Evolutionary conservation across 2,113 vertebrate genomes (phyloP).

Genomic region (Mirza zaza): DNA sequence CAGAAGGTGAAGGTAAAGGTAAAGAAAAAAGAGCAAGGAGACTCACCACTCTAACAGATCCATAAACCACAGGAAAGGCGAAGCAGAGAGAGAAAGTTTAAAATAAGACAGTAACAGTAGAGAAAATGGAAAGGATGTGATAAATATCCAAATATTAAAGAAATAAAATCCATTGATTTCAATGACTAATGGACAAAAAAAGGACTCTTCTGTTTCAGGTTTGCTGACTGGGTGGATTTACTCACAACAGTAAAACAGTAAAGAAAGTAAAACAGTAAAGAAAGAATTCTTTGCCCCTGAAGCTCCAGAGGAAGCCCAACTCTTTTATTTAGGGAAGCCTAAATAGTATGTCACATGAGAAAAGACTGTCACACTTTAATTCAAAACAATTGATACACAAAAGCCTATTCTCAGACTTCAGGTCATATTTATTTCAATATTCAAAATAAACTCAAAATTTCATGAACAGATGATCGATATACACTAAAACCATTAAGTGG

Average conservation of each 20-base stretch:
- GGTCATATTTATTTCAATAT: background rate
- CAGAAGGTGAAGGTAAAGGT: background rate
- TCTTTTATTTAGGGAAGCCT: background rate
- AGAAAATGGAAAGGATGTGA: background rate
- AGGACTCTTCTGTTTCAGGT: background rate
- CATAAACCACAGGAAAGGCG: background rate
- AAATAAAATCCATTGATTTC: background rate
- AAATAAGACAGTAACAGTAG: background rate
- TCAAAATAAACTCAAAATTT: conserved; percentile 17
- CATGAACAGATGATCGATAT: background rate
- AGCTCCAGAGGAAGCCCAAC: background rate
- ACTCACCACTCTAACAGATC: background rate
- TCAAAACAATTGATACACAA: background rate
- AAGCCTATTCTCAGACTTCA: background rate
- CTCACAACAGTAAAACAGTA: background rate
- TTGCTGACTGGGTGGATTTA: background rate
- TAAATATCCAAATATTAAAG: background rate
- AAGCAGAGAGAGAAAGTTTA: background rate
- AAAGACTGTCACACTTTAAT: background rate
- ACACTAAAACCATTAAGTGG: background rate
- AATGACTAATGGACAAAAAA: background rate
- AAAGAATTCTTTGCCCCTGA: background rate
- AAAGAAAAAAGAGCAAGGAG: background rate
- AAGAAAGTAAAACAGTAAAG: background rate
- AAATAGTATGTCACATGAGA: background rate